Evolutionary conservation across 2,888 invertebrate species (phyloP).

Genomic region (Dusona sp.): DNA sequence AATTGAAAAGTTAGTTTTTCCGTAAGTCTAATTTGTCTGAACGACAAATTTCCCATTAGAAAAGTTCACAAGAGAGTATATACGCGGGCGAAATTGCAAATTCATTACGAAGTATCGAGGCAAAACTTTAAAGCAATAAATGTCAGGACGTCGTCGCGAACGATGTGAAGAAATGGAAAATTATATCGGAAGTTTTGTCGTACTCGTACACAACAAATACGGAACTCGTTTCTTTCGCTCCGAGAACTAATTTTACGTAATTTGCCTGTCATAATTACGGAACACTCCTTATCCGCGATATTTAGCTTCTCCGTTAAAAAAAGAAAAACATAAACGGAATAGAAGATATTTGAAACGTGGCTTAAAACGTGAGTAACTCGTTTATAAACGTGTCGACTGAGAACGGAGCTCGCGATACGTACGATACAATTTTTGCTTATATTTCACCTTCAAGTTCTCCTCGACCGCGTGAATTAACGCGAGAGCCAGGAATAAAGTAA

Average conservation of each 20-base stretch:
- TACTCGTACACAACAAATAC: not conserved
- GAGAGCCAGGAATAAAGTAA: not conserved
- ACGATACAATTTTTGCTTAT: not conserved
- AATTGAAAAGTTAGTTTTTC: not conserved
- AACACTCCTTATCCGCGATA: not conserved
- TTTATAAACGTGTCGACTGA: conserved; percentile 19
- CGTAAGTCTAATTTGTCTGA: not conserved
- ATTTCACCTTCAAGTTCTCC: conserved; percentile 10
- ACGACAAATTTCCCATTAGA: not conserved
- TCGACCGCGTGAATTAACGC: not conserved
- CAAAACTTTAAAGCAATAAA: not conserved
- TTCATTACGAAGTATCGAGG: not conserved
- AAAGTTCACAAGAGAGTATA: not conserved
- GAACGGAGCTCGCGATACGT: conserved; percentile 8
- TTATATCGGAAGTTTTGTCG: not conserved
- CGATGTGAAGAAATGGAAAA: conserved; percentile 11
- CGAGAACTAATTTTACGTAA: not conserved
- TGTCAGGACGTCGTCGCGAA: not conserved
- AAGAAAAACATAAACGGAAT: not conserved
- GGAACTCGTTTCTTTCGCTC: not conserved
- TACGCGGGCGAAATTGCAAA: not conserved
- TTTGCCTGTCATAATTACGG: not conserved
- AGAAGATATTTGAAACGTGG: not conserved
- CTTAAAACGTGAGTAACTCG: conserved; percentile 18
- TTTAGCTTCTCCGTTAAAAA: not conserved